Evolutionary conservation across 1,140 invertebrate species (phyloP).

Genomic region (Aphelenchoides avenae): DNA sequence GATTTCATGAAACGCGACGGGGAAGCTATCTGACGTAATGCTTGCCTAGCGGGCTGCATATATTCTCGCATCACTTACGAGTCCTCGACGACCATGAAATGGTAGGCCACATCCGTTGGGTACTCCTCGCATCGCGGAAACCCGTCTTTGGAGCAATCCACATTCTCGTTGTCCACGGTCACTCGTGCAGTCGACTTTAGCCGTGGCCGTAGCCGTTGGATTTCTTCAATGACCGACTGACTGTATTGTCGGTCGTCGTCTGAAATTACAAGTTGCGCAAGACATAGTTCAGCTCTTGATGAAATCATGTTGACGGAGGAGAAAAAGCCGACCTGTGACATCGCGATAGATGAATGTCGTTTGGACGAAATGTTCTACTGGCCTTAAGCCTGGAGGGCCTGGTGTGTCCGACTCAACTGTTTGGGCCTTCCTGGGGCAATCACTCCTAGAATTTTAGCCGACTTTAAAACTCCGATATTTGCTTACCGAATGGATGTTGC

Average conservation of each 20-base stretch:
- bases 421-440: constrained; percentile 37
- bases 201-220: constrained; percentile 8
- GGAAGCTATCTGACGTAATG: neutral
- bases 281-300: too few relatives aligned
- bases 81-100: constrained; percentile 42
- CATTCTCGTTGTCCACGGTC: constrained; percentile 36
- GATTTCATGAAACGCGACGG: neutral
- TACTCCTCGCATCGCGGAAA: constrained; percentile 33
- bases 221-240: constrained; percentile 10
- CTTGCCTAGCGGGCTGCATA: too few relatives aligned
- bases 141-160: constrained; percentile 19
- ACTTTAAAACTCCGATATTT: too few relatives aligned
- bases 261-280: constrained; percentile 8
- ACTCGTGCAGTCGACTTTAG: constrained; percentile 13
- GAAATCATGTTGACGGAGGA: too few relatives aligned
- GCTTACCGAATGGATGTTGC: too few relatives aligned
- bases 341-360: constrained; percentile 39
- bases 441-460: constrained; percentile 25
- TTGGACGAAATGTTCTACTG: constrained; percentile 33
- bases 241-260: constrained; percentile 31
- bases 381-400: constrained; percentile 28
- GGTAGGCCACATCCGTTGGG: constrained; percentile 26
- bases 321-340: constrained; percentile 26
- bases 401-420: too few relatives aligned
- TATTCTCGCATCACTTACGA: constrained; percentile 38